These are phyloP conservation scores for Myotis daubentonii DNA, from an alignment of 2,797 vertebrate species.

Conservation along the genomic window DNA sequence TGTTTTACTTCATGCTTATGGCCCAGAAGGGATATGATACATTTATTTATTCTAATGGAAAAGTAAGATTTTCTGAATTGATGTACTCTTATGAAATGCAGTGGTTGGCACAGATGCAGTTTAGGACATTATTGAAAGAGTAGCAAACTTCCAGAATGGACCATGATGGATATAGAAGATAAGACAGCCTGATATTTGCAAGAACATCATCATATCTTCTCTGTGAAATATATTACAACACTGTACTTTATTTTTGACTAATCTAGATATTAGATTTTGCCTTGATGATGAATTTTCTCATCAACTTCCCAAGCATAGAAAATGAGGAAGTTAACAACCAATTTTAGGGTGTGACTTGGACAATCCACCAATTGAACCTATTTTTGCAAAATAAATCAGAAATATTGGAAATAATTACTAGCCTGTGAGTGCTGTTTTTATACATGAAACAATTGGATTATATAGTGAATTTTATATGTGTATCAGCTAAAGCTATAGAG, in stretches of 20 bases:
- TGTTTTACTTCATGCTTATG: neutral
- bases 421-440: neutral
- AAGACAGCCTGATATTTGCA: neutral
- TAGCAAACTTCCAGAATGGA: neutral
- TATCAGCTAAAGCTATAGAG: neutral
- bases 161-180: neutral
- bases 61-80: neutral
- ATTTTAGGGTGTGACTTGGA: neutral
- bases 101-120: neutral
- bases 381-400: conserved; percentile 2
- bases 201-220: neutral
- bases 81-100: neutral
- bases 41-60: conserved; percentile 32
- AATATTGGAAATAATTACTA: conserved; percentile 2
- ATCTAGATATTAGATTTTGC: neutral
- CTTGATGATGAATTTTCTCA: neutral
- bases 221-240: neutral
- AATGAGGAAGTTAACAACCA: conserved; percentile 45
- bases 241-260: neutral
- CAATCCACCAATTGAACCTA: neutral
- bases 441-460: neutral
- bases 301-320: conserved; percentile 20
- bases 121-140: neutral
- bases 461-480: neutral
- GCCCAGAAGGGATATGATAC: neutral